A percentile compares a stretch with the other conserved stretches of the same genome.
These are phyloP conservation scores for Cotesia congregata DNA, from an alignment of 2,888 invertebrate species.

Conservation along the genomic window DNA sequence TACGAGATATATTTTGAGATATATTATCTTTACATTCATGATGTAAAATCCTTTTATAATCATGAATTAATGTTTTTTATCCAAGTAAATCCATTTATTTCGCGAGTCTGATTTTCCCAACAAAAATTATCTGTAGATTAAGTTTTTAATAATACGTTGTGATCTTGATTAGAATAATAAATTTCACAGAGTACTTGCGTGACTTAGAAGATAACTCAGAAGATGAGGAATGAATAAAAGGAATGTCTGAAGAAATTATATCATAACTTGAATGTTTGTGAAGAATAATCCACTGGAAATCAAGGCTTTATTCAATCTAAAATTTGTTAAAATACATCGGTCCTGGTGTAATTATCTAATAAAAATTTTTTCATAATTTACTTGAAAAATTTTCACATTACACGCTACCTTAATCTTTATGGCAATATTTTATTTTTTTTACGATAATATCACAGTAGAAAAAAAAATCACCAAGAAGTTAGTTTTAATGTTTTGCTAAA, in stretches of 20 bases:
- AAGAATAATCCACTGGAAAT: slow-evolving; percentile 40
- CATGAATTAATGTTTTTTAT: too few species aligned
- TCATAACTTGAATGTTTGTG: slow-evolving; percentile 3
- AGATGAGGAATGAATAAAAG: slow-evolving; percentile 5
- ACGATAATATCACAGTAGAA: neutral
- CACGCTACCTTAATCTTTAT: neutral
- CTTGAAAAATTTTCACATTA: neutral
- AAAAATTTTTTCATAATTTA: neutral
- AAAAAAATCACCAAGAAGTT: too few species aligned
- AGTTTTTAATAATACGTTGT: neutral
- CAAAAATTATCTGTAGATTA: neutral
- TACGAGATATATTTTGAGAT: neutral
- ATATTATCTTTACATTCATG: too few species aligned
- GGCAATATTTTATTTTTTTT: neutral
- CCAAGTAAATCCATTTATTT: too few species aligned
- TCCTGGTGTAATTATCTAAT: too few species aligned
- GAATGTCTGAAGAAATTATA: neutral
- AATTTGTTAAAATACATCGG: neutral
- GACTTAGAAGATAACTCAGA: neutral
- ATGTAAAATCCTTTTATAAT: too few species aligned
- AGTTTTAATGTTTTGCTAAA: too few species aligned
- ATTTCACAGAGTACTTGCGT: slow-evolving; percentile 1
- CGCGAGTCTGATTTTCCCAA: too few species aligned
- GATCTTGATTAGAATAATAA: neutral
- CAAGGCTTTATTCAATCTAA: slow-evolving; percentile 35